These are phyloP conservation scores for Antidorcas marsupialis DNA, from an alignment of 2,113 vertebrate genomes.

Conservation along the genomic window DNA sequence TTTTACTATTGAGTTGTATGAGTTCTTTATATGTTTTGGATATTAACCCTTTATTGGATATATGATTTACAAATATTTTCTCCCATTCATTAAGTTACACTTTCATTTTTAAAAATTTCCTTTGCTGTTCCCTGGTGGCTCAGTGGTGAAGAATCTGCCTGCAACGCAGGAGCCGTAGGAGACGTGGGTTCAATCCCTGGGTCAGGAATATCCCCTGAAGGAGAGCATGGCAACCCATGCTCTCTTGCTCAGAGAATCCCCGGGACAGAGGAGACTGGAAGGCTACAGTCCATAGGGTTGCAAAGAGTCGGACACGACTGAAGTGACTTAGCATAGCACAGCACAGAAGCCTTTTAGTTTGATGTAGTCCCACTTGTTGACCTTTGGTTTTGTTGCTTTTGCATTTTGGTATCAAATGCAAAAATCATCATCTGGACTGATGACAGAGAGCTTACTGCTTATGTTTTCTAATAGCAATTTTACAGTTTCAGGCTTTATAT, in stretches of 20 bases:
- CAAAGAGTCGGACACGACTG: background rate
- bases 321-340: background rate
- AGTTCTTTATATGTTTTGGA: background rate
- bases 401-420: background rate
- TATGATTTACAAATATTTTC: background rate
- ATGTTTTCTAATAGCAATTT: background rate
- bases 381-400: background rate
- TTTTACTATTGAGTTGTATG: background rate
- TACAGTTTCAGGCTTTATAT: background rate
- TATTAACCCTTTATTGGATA: background rate
- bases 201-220: background rate
- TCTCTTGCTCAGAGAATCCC: background rate
- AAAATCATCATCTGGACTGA: background rate
- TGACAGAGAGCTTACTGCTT: background rate
- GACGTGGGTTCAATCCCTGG: rapidly evolving
- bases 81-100: background rate
- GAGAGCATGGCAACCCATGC: background rate
- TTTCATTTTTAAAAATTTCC: background rate
- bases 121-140: background rate
- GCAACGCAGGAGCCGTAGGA: rapidly evolving
- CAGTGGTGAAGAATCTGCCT: background rate
- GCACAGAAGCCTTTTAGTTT: background rate
- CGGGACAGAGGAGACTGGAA: background rate
- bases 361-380: background rate
- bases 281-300: background rate